phyloP scores from a whole-genome alignment of 2,113 vertebrate genomes.

The Rattus rattus region DNA sequence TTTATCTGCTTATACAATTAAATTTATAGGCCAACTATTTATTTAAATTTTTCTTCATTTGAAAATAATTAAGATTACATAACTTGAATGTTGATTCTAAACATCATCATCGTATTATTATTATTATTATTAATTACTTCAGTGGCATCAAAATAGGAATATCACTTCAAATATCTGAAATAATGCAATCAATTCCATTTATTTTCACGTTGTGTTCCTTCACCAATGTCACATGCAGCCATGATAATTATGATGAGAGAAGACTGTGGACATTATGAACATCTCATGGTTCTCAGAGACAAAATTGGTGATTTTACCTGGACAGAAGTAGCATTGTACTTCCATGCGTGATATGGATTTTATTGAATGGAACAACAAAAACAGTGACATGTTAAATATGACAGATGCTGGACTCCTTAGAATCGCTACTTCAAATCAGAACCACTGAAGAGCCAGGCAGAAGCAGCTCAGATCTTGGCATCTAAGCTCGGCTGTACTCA shows the following conservation, averaged over 20 bases:
- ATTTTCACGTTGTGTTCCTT: slow-evolving; percentile 11
- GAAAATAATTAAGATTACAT: not conserved
- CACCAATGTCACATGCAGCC: not conserved
- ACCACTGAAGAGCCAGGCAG: not conserved
- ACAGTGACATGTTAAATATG: slow-evolving; percentile 63
- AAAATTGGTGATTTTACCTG: slow-evolving; percentile 41
- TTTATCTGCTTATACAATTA: not conserved
- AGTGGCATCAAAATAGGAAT: slow-evolving; percentile 32
- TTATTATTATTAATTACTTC: not conserved
- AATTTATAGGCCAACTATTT: not conserved
- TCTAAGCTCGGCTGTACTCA: not conserved
- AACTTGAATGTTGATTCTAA: not conserved
- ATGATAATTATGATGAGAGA: not conserved
- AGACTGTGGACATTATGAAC: not conserved
- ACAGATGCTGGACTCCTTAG: not conserved
- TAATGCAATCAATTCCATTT: not conserved
- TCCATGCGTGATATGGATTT: slow-evolving; percentile 53
- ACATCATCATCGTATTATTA: not conserved
- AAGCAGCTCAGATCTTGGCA: slow-evolving; percentile 20
- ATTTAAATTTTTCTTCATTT: not conserved
- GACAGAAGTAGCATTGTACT: slow-evolving; percentile 45
- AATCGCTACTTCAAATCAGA: not conserved
- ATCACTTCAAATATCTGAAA: slow-evolving; percentile 43
- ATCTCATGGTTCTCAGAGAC: slow-evolving; percentile 36
- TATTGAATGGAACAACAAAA: slow-evolving; percentile 70